These are phyloP conservation scores for Acronicta aceris DNA, from an alignment of 2,888 invertebrate genomes.

Conservation along the genomic window DNA sequence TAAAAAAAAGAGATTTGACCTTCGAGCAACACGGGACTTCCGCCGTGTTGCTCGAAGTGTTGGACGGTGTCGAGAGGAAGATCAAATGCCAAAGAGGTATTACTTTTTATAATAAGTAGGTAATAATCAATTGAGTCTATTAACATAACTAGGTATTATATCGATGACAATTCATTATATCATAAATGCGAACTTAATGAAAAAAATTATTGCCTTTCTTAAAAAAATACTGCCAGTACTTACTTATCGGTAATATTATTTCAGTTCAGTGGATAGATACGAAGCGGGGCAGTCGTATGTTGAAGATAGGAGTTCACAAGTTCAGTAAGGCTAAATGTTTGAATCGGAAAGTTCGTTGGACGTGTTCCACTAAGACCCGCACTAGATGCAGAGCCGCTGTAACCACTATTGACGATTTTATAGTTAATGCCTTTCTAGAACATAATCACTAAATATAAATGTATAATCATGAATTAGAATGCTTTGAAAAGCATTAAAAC, in stretches of 20 bases:
- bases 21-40: no score
- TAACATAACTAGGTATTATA: no score
- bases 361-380: conserved; percentile 15
- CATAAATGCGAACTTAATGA: neutral
- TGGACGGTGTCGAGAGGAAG: no score
- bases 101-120: no score
- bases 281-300: conserved; percentile 8
- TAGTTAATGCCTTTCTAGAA: conserved; percentile 14
- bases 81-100: no score
- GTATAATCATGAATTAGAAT: neutral
- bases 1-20: no score
- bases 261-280: conserved; percentile 17
- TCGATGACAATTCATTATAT: no score
- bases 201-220: no score
- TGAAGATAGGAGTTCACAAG: conserved; percentile 16
- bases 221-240: neutral
- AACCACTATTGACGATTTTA: conserved; percentile 3
- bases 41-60: no score
- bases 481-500: neutral
- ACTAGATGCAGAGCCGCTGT: conserved; percentile 31
- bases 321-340: conserved; percentile 14
- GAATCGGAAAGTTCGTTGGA: conserved; percentile 15
- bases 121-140: no score
- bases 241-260: neutral
- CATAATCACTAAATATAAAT: conserved; percentile 31